Evolutionary conservation across 2,113 vertebrate species (phyloP).

Genomic region (Gallinago media): DNA sequence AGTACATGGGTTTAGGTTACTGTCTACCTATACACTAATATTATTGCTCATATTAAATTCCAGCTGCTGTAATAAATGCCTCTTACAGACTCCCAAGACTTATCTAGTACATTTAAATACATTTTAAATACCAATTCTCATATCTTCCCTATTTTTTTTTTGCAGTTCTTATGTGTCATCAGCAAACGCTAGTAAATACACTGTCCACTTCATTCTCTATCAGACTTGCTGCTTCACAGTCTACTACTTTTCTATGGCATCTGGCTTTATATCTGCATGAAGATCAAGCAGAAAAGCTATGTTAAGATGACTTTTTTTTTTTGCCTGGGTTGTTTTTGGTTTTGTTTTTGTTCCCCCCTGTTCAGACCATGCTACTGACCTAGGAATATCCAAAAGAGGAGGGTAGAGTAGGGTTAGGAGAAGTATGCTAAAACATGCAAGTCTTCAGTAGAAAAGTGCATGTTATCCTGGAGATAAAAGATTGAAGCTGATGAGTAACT

Average conservation of each 20-base stretch:
- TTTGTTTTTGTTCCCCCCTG: not conserved
- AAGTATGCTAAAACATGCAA: not conserved
- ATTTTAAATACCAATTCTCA: not conserved
- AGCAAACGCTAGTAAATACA: not conserved
- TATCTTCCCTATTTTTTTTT: not conserved
- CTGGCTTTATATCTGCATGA: not conserved
- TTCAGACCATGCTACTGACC: not conserved
- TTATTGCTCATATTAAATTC: not conserved
- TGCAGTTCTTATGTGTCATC: not conserved
- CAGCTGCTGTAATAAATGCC: not conserved
- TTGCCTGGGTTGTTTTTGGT: rapidly evolving
- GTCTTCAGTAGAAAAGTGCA: not conserved
- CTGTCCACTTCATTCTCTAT: not conserved
- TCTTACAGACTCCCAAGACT: not conserved
- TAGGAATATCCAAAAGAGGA: not conserved
- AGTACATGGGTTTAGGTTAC: not conserved
- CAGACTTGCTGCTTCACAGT: not conserved
- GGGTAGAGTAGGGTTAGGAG: not conserved
- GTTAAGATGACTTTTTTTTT: not conserved
- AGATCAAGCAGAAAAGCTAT: not conserved
- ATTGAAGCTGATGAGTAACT: not conserved
- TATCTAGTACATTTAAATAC: not conserved
- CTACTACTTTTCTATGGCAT: not conserved
- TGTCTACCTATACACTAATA: not conserved
- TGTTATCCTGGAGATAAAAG: not conserved